Evolutionary conservation across 2,888 invertebrate genomes (phyloP), one percentile per base, ranked within the genome.

Genomic region (Dryomyza anilis): DNA sequence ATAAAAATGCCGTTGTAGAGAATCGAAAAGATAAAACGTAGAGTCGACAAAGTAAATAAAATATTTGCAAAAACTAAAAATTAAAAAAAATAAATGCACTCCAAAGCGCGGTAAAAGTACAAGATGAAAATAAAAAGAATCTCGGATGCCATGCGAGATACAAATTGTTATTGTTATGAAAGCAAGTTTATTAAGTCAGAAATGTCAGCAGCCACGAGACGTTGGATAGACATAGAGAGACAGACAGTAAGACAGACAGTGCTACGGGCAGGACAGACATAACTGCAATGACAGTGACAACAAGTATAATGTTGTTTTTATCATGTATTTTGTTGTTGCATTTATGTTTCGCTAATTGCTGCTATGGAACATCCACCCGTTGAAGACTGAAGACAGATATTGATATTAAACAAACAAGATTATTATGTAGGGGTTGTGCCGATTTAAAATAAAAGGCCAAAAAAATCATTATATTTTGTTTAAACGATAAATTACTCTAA

Each of bases 231-330:
- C 56, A n/a, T n/a, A 19, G 56, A 56, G 16, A 21, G 43, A 25
- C 25, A 10, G 56, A 39, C 27, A 27, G 52, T 12, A 29, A 36
- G 64, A 67, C 70, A 61, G 52, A 65, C 70, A 63, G 58, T 14
- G 33, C 23, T 63, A 33, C 21, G 46, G 56, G 25, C 63, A 30
- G 48, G 21, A 29, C 59, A 55, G 61, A 33, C 53, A 52, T 25
- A 16, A 23, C 48, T 57, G 43, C 55, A 57, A 43, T 76, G 76
- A 72, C 77, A 78, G 76, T 75, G 76, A 78, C 79, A 76, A 76
- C 78, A 77, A 77, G 76, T 79, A 76, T 75, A 74, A 76, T 77
- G 73, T 73, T 75, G 72, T 73, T 73, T 70, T 39, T 45, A 8
- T 46, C 16, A 14, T 27, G 45, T 19, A 33, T 45, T 21, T 12